phyloP scores from a whole-genome alignment of 2,113 vertebrate species.

The Haliaeetus leucogaster region DNA sequence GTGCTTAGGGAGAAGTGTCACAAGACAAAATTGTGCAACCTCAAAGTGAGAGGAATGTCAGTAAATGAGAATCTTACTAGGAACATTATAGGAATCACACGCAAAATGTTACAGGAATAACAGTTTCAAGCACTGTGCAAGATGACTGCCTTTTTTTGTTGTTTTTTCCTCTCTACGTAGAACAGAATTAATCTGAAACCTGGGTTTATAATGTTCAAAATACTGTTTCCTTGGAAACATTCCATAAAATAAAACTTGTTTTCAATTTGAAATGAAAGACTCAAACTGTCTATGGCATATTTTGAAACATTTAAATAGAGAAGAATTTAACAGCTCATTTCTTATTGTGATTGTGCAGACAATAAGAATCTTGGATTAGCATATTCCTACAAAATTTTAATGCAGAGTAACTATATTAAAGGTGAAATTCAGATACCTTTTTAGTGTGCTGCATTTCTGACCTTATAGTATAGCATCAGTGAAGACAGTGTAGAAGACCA shows the following conservation, averaged over 20 bases:
- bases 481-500: neutral
- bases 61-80: neutral
- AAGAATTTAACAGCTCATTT: constrained; percentile 30
- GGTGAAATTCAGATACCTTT: neutral
- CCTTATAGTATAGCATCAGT: neutral
- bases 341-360: constrained; percentile 20
- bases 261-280: constrained; percentile 25
- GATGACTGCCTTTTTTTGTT: neutral
- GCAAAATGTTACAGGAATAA: neutral
- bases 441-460: neutral
- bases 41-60: neutral
- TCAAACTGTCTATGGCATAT: constrained; percentile 27
- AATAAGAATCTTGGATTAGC: constrained; percentile 3
- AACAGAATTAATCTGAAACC: neutral
- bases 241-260: constrained; percentile 36
- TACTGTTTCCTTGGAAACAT: constrained; percentile 54
- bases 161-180: neutral
- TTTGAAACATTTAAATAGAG: constrained; percentile 46
- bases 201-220: constrained; percentile 7
- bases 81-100: neutral
- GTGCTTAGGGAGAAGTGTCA: neutral
- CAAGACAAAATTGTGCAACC: neutral
- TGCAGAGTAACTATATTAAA: neutral
- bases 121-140: neutral
- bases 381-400: neutral